These are phyloP conservation scores for Eudorcas thomsonii DNA, from an alignment of 2,113 vertebrate genomes.

Conservation along the genomic window DNA sequence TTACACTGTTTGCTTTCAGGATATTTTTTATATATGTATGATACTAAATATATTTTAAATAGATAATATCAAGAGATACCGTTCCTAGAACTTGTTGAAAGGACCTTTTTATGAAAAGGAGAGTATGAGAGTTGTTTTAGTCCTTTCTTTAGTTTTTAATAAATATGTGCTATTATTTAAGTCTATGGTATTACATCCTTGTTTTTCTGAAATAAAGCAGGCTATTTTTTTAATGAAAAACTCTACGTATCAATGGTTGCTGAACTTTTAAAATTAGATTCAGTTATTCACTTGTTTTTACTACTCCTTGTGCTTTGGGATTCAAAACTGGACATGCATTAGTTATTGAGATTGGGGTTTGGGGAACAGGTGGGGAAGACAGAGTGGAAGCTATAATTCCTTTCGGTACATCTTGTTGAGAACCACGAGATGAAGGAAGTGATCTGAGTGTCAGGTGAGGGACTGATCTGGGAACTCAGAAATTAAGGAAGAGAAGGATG, in stretches of 20 bases:
- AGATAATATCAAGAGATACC: not conserved
- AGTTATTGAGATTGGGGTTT: not conserved
- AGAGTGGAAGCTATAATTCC: not conserved
- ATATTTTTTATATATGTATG: not conserved
- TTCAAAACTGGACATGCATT: not conserved
- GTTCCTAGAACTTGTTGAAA: slow-evolving; percentile 14
- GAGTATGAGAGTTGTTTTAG: not conserved
- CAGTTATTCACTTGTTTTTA: not conserved
- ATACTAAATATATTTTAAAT: not conserved
- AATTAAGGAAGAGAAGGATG: not conserved
- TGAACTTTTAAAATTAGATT: not conserved
- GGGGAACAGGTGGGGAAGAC: not conserved
- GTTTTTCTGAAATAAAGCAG: not conserved
- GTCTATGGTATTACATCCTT: not conserved
- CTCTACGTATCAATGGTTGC: not conserved
- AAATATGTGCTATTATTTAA: not conserved
- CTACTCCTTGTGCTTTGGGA: not conserved
- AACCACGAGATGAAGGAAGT: not conserved
- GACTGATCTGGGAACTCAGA: not conserved
- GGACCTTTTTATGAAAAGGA: slow-evolving; percentile 2
- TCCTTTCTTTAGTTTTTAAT: not conserved
- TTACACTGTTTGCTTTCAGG: not conserved
- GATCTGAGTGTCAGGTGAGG: not conserved
- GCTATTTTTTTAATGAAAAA: not conserved
- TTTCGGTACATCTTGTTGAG: not conserved